These are phyloP conservation scores for Tenthredo notha DNA, from an alignment of 2,888 invertebrate species.

Conservation along the genomic window DNA sequence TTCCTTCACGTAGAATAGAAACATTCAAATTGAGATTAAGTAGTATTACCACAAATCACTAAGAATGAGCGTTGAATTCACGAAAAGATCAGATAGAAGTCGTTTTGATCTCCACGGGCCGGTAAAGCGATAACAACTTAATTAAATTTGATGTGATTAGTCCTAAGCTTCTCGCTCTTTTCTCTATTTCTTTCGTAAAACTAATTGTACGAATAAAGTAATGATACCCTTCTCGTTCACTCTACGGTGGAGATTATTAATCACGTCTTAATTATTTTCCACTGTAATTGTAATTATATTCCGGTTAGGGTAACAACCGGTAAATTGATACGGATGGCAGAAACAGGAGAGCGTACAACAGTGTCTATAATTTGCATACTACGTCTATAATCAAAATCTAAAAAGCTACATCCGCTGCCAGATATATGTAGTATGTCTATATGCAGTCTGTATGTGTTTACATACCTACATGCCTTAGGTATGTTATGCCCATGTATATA, in stretches of 20 bases:
- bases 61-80: neutral
- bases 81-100: neutral
- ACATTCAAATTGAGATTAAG: neutral
- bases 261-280: constrained; percentile 50
- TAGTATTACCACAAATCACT: neutral
- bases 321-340: constrained; percentile 52
- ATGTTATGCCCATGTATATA: neutral
- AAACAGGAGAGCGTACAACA: constrained; percentile 47
- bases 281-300: constrained; percentile 47
- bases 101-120: neutral
- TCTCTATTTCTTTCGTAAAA: constrained; percentile 9
- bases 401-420: constrained; percentile 43
- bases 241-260: constrained; percentile 44
- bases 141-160: constrained; percentile 35
- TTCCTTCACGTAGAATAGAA: neutral
- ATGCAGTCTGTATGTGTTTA: constrained; percentile 12
- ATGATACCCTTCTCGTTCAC: constrained; percentile 46
- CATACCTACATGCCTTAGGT: constrained; percentile 20
- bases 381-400: constrained; percentile 49
- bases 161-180: constrained; percentile 13
- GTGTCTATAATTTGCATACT: constrained; percentile 50
- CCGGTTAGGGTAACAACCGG: constrained; percentile 50
- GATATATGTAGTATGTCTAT: neutral
- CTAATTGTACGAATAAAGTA: constrained; percentile 49
- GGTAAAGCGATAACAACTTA: constrained; percentile 41